Evolutionary conservation across 2,113 vertebrate genomes (phyloP), one percentile per base, ranked within the genome.

Genomic region (Lepidothrix coronata): DNA sequence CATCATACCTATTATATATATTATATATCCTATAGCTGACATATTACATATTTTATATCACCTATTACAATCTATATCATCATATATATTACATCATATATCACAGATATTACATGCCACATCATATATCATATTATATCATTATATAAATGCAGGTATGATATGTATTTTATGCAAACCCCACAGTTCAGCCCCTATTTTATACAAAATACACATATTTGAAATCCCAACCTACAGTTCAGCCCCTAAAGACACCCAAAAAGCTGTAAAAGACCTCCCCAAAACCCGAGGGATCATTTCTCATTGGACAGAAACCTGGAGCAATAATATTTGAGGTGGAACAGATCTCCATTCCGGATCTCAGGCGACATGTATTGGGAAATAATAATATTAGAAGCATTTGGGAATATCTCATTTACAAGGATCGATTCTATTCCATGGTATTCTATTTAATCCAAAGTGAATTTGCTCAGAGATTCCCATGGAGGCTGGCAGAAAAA

Each of bases 71-170:
- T 52, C 39, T 8, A 24, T 7, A 16, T 33, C 27, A 39, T 28
- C 21, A 30, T 17, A 43, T 27, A 9, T 12, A 18, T 35, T 37
- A 43, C 6, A 61, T 61, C 35, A 37, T 24, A 39, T 28, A 37
- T 51, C 31, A 51, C 35, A 74, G 43, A 21, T 51, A 65, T 31
- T 21, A 7, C 20, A 46, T 4, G 19, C 11, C 8, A 19, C n/a
- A 41, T 18, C 23, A 20, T 5, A 24, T 12, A 48, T 33, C 0
- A 1, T 5, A 24, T 14, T 24, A 46, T 30, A 24, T 14, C 30
- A 54, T 30, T 58, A 33, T 5, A 37, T 8, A 31, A 73, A 48
- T 31, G 6, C 2, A 21, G 4, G 2, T 3, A 21, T 2, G 0
- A 28, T 12, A 16, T 8, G 14, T 6, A 21, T 51, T 52, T 28